These are phyloP conservation scores for Luperina nickerlii DNA, from an alignment of 2,888 invertebrate genomes.

Conservation along the genomic window DNA sequence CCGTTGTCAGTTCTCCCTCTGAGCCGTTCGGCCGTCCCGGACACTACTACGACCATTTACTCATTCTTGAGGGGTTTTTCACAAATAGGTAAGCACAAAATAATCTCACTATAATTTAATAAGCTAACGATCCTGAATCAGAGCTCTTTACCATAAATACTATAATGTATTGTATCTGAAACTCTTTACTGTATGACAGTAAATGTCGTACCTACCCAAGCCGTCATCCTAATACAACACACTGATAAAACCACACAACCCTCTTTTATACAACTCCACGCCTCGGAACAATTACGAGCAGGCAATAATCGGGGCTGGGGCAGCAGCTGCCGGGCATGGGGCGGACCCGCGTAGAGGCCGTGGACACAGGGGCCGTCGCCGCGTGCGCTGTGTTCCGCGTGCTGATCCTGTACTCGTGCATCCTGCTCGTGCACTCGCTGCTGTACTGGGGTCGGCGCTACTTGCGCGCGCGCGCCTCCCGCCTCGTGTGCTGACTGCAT, in stretches of 20 bases:
- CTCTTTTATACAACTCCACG: background rate
- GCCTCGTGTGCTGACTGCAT: conserved; percentile 35
- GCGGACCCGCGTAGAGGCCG: background rate
- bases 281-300: conserved; percentile 13
- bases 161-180: background rate
- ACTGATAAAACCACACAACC: background rate
- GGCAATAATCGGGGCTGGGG: conserved; percentile 9
- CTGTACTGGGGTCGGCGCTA: conserved; percentile 77
- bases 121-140: too few relatives aligned
- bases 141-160: background rate
- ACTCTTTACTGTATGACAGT: conserved; percentile 14
- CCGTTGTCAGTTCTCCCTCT: too few relatives aligned
- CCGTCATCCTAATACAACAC: conserved; percentile 1
- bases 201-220: conserved; percentile 12
- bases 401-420: conserved; percentile 76
- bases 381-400: conserved; percentile 72
- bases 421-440: conserved; percentile 77
- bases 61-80: too few relatives aligned
- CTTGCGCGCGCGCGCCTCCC: conserved; percentile 62
- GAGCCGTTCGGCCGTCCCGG: too few relatives aligned
- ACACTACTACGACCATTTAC: too few relatives aligned
- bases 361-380: conserved; percentile 57
- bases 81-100: too few relatives aligned
- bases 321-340: conserved; percentile 29
- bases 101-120: too few relatives aligned